Conservation (phyloP, 2,888 invertebrate genomes). For the Pterostichus madidus region DNA sequence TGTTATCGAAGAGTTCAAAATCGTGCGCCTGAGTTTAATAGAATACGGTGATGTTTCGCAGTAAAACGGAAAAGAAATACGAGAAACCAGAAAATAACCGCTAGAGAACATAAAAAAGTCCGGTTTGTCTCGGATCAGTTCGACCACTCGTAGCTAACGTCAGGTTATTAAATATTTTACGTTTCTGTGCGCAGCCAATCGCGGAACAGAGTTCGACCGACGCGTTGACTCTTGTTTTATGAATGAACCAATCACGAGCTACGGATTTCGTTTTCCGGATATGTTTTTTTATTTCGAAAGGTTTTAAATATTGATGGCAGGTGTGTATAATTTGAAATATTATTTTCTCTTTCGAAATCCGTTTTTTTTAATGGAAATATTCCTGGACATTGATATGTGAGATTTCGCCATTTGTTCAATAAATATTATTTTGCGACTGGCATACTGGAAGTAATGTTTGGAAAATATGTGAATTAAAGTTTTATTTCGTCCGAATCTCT, state of each 20-base stretch:
- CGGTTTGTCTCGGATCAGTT: conserved; percentile 19
- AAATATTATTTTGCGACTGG: no score
- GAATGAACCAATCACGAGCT: conserved; percentile 49
- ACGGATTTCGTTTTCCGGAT: background rate
- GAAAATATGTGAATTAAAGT: no score
- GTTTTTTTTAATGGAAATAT: conserved; percentile 2
- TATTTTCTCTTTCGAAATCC: conserved; percentile 4
- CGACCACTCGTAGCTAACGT: conserved; percentile 18
- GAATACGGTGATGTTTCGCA: conserved; percentile 15
- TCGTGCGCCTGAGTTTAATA: conserved; percentile 36
- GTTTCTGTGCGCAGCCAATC: conserved; percentile 40
- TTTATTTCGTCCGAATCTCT: no score
- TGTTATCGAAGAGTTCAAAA: conserved; percentile 39
- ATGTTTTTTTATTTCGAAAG: conserved; percentile 19
- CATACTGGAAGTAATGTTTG: no score
- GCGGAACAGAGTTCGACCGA: conserved; percentile 30
- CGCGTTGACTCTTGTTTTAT: conserved; percentile 43
- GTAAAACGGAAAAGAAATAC: conserved; percentile 44
- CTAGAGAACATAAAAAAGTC: conserved; percentile 48
- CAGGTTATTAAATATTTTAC: conserved; percentile 54
- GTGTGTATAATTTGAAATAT: conserved; percentile 24
- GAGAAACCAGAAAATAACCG: conserved; percentile 44
- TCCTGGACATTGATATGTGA: no score
- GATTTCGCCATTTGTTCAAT: no score
- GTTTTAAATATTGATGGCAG: conserved; percentile 32